phyloP scores from a whole-genome alignment of 2,113 vertebrate species.

The Tichodroma muraria region DNA sequence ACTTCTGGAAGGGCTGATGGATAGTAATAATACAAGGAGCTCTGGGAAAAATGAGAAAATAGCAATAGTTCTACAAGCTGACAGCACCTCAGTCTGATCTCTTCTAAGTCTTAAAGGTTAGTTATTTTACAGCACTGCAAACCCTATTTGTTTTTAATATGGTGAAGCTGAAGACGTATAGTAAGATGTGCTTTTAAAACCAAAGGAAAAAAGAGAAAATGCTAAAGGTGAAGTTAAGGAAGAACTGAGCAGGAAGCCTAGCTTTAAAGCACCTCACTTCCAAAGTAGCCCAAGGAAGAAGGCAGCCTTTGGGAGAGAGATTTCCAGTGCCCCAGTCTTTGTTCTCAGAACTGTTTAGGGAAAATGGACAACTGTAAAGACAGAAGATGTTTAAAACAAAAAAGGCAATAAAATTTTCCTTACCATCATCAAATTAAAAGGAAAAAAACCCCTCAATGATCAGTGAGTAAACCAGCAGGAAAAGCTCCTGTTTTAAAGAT shows the following conservation, averaged over 20 bases:
- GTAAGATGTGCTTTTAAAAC: neutral
- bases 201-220: neutral
- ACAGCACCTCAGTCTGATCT: neutral
- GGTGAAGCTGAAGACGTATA: neutral
- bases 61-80: neutral
- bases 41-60: neutral
- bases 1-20: neutral
- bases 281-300: conserved; percentile 47
- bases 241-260: neutral
- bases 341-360: conserved; percentile 13
- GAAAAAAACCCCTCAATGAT: neutral
- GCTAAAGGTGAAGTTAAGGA: neutral
- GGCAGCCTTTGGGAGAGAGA: conserved; percentile 53
- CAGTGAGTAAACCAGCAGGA: neutral
- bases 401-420: neutral
- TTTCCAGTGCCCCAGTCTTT: conserved; percentile 29
- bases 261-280: conserved; percentile 48
- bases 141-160: neutral
- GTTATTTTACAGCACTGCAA: neutral
- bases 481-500: neutral
- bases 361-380: conserved; percentile 39
- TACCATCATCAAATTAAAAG: neutral
- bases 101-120: neutral
- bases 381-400: neutral
- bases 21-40: neutral